Evolutionary conservation across 2,797 vertebrate genomes (phyloP).

Genomic region (Geotrypetes seraphini): DNA sequence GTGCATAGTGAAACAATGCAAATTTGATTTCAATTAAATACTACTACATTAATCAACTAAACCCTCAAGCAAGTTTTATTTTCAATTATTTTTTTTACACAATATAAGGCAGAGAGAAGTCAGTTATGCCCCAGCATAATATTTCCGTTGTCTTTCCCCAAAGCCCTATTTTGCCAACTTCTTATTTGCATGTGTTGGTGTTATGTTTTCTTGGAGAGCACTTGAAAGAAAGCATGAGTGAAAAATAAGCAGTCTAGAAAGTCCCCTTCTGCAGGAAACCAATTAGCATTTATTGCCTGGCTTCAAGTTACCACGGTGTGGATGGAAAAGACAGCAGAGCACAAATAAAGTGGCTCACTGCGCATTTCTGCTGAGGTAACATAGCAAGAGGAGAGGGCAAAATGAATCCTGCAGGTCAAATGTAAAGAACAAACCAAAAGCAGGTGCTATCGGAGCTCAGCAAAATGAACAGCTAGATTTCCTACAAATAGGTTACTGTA

Average conservation of each 20-base stretch:
- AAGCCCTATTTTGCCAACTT: too few relatives aligned
- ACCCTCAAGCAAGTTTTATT: too few relatives aligned
- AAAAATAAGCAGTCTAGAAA: conserved; percentile 53
- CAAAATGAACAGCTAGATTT: too few relatives aligned
- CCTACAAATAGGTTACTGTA: too few relatives aligned
- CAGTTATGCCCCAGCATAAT: conserved; percentile 22
- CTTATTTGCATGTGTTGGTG: conserved; percentile 49
- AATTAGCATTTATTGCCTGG: conserved; percentile 55
- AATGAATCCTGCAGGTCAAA: conserved; percentile 5
- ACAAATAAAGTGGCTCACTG: conserved; percentile 33
- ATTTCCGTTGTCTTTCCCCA: conserved; percentile 35
- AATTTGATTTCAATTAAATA: too few relatives aligned
- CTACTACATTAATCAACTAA: too few relatives aligned
- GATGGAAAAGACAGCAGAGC: conserved; percentile 37
- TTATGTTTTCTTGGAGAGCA: conserved; percentile 46
- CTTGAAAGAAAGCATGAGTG: conserved; percentile 53
- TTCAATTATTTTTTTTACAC: too few relatives aligned
- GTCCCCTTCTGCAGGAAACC: conserved; percentile 47
- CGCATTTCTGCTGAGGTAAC: conserved; percentile 17
- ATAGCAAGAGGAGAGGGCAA: conserved; percentile 2
- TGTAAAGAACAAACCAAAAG: too few relatives aligned
- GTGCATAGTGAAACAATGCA: too few relatives aligned
- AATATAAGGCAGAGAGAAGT: too few relatives aligned
- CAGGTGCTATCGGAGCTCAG: too few relatives aligned
- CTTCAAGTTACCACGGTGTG: conserved; percentile 38